These are phyloP conservation scores for Polymixis flavicincta DNA, from an alignment of 2,888 invertebrate species.

Conservation along the genomic window DNA sequence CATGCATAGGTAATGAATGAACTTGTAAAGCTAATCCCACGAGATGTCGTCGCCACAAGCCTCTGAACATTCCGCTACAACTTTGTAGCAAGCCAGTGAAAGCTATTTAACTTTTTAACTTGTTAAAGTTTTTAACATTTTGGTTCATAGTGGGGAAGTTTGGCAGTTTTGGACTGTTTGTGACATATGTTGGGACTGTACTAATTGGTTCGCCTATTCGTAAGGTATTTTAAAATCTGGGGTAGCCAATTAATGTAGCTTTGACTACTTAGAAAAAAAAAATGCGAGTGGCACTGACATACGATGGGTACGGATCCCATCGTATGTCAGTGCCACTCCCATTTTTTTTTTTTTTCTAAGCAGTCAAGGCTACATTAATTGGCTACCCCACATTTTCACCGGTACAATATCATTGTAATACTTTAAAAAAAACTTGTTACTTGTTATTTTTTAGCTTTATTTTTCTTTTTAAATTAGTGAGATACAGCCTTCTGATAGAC, in stretches of 20 bases:
- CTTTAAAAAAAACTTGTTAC: no score
- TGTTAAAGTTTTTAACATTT: conserved; percentile 62
- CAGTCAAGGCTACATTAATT: no score
- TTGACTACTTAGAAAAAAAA: background rate
- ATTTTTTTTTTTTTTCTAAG: no score
- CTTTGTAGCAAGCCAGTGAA: conserved; percentile 61
- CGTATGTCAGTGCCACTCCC: no score
- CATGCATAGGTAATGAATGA: conserved; percentile 29
- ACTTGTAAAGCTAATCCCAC: conserved; percentile 40
- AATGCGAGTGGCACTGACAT: no score
- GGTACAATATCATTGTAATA: no score
- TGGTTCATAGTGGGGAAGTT: conserved; percentile 53
- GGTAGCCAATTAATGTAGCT: no score
- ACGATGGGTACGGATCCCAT: no score
- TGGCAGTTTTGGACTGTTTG: conserved; percentile 41
- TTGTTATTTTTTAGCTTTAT: no score
- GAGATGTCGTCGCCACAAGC: conserved; percentile 32
- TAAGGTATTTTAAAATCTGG: background rate
- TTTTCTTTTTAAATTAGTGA: no score
- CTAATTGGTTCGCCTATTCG: conserved; percentile 5
- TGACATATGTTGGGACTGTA: conserved; percentile 35
- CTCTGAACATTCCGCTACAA: conserved; percentile 60
- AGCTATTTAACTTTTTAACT: conserved; percentile 71
- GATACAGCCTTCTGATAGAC: no score
- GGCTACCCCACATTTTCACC: no score